Evolutionary conservation across 1,140 invertebrate genomes (phyloP).

Genomic region (Danaus melanippus): DNA sequence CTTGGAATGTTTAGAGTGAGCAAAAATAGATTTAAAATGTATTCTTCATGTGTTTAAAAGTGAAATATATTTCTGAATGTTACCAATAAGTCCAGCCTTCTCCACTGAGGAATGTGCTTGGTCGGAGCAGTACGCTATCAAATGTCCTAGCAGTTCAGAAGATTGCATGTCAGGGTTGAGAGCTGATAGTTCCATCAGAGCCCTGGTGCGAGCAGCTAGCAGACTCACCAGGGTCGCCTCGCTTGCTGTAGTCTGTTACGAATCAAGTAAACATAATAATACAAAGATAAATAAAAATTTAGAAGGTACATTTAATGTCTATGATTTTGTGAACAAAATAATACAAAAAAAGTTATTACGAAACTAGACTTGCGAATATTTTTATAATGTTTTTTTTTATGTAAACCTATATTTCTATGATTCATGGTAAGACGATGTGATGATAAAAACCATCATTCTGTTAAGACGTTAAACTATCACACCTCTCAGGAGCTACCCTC

Average conservation of each 20-base stretch:
- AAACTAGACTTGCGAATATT: too few species aligned
- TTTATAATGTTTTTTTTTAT: too few species aligned
- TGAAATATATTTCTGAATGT: conserved; percentile 10
- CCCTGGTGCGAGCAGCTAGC: conserved; percentile 90
- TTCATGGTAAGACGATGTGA: too few species aligned
- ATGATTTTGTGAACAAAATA: too few species aligned
- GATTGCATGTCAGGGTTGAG: conserved; percentile 83
- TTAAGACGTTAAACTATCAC: too few species aligned
- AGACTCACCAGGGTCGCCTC: conserved; percentile 93
- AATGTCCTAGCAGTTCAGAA: conserved; percentile 90
- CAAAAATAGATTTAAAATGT: too few species aligned
- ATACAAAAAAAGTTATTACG: too few species aligned
- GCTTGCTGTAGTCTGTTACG: conserved; percentile 81
- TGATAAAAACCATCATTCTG: too few species aligned
- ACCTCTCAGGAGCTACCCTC: neutral
- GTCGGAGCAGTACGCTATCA: conserved; percentile 97
- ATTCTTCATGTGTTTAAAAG: neutral
- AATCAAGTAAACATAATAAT: neutral
- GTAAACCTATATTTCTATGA: too few species aligned
- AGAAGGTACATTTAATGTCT: too few species aligned
- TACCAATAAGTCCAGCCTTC: conserved; percentile 91
- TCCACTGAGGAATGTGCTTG: conserved; percentile 97
- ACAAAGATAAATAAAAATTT: conserved; percentile 1
- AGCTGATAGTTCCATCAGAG: conserved; percentile 78
- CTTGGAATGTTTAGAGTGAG: too few species aligned